phyloP scores from a whole-genome alignment of 1,140 invertebrate species.

The Lamellibrachia luymesi region DNA sequence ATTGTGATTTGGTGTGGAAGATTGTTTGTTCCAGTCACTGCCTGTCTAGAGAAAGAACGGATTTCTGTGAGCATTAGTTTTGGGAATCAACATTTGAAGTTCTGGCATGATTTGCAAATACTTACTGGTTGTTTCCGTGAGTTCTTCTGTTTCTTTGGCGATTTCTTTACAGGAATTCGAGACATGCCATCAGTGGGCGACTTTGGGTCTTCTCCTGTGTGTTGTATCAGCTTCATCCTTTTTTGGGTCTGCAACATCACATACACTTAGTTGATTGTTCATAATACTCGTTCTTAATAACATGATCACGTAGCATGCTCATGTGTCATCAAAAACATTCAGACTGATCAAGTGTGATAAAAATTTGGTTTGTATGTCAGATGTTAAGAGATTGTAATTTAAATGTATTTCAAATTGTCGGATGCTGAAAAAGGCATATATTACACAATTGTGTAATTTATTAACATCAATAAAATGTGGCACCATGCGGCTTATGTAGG shows the following conservation, averaged over 20 bases:
- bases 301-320: too few species aligned
- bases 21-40: conserved; percentile 17
- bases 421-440: too few species aligned
- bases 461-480: too few species aligned
- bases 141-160: conserved; percentile 24
- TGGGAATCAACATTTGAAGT: not conserved
- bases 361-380: too few species aligned
- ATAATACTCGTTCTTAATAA: not conserved
- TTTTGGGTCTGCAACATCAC: conserved; percentile 35
- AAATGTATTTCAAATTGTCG: too few species aligned
- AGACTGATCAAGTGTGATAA: too few species aligned
- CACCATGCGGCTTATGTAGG: too few species aligned
- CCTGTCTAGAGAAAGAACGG: not conserved
- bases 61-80: too few species aligned
- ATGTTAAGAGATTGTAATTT: too few species aligned
- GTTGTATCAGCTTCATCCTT: conserved; percentile 40
- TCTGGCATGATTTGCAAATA: conserved; percentile 30
- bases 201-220: conserved; percentile 26
- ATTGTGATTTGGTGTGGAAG: not conserved
- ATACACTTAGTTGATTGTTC: not conserved
- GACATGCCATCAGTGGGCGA: conserved; percentile 15
- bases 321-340: too few species aligned
- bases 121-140: conserved; percentile 20
- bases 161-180: conserved; percentile 13
- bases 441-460: too few species aligned